Percentiles rank a stretch among this genome's conserved stretches.
Evolutionary conservation across 2,797 vertebrate species (phyloP).

Genomic region (Liparis tanakae): DNA sequence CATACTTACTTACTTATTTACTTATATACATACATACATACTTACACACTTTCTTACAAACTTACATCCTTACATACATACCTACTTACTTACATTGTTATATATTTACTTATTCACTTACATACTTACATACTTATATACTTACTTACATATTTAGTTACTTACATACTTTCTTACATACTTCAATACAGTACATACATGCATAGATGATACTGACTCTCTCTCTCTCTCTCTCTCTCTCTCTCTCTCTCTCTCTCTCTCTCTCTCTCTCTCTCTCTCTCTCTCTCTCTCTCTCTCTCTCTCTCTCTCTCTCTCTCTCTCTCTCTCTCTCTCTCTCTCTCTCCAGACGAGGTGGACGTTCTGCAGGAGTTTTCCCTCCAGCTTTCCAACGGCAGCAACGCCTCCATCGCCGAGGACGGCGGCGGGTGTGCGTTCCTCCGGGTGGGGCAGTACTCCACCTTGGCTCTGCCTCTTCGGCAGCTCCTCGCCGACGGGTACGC

Average conservation of each 20-base stretch:
- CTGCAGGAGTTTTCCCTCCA: constrained; percentile 81
- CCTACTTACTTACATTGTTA: no score
- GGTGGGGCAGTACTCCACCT: constrained; percentile 88
- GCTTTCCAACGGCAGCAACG: constrained; percentile 76
- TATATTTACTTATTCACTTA: no score
- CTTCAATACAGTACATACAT: no score
- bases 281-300: neutral
- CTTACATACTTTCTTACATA: no score
- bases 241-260: neutral
- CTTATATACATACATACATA: no score
- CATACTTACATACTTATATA: no score
- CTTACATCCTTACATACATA: no score
- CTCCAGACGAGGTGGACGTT: constrained; percentile 86
- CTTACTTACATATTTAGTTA: no score
- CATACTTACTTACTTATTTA: no score
- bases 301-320: neutral
- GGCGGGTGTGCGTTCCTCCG: constrained; percentile 81
- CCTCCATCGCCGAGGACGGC: constrained; percentile 78
- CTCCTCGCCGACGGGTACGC: constrained; percentile 84
- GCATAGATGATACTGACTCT: no score
- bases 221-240: neutral
- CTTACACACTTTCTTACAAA: no score
- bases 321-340: neutral
- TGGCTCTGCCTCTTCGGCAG: constrained; percentile 82
- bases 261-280: neutral